A percentile compares a stretch with the other conserved stretches of the same genome.
phyloP scores from a whole-genome alignment of 2,888 invertebrate genomes.

The Synanthedon tipuliformis region DNA sequence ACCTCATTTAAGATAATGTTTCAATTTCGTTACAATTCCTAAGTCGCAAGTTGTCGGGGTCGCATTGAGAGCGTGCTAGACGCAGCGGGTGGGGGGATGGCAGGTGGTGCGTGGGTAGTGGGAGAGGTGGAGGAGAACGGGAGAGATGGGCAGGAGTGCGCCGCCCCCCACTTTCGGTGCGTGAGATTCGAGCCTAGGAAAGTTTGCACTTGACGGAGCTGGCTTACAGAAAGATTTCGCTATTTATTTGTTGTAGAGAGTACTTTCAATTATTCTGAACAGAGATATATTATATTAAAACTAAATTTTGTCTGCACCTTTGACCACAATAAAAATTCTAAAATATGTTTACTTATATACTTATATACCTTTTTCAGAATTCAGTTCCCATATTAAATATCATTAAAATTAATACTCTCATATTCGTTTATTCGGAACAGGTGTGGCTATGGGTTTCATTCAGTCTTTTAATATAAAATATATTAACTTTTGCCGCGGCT shows the following conservation, averaged over 20 bases:
- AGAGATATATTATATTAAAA: too few species aligned
- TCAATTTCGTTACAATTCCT: conserved; percentile 11
- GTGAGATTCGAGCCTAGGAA: conserved; percentile 20
- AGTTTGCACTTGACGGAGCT: conserved; percentile 10
- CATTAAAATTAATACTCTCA: too few species aligned
- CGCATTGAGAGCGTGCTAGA: conserved; percentile 45
- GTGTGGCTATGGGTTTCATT: too few species aligned
- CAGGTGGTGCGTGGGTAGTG: conserved; percentile 3
- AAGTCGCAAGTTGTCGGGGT: conserved; percentile 49
- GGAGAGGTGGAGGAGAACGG: conserved; percentile 5
- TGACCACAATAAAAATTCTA: too few species aligned
- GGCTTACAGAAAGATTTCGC: conserved; percentile 1
- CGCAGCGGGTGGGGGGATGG: conserved; percentile 22
- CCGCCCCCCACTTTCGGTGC: conserved; percentile 13
- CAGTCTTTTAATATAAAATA: too few species aligned
- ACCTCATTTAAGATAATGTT: conserved; percentile 14
- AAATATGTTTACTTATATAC: too few species aligned
- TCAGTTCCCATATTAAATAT: too few species aligned
- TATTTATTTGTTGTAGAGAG: background rate
- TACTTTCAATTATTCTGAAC: too few species aligned
- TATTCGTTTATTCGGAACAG: too few species aligned
- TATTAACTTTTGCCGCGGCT: too few species aligned
- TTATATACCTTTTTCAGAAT: too few species aligned
- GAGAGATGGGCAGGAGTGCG: conserved; percentile 8
- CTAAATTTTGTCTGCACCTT: too few species aligned